phyloP scores from a whole-genome alignment of 2,888 invertebrate genomes.

The Periphyllus acericola region DNA sequence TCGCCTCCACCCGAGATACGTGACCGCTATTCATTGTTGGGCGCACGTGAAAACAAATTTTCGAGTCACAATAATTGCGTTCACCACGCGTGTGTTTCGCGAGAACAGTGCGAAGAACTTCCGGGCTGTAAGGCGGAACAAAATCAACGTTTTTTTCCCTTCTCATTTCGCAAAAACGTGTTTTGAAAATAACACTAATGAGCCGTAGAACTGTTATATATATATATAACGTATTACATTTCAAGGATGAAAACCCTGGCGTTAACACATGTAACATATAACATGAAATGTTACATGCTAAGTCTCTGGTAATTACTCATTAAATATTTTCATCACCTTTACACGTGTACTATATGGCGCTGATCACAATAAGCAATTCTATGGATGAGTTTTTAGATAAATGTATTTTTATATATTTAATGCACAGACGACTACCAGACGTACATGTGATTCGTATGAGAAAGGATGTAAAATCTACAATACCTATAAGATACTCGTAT shows the following conservation, averaged over 20 bases:
- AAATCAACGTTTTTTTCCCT: constrained; percentile 7
- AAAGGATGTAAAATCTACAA: too few relatives aligned
- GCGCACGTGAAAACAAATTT: constrained; percentile 51
- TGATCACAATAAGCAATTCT: too few relatives aligned
- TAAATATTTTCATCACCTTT: not conserved
- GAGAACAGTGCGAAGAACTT: not conserved
- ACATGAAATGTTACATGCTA: too few relatives aligned
- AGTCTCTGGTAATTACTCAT: not conserved
- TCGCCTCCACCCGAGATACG: constrained; percentile 24
- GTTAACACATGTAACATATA: too few relatives aligned
- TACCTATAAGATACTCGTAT: too few relatives aligned
- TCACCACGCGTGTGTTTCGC: not conserved
- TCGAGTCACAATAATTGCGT: constrained; percentile 21
- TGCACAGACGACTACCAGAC: too few relatives aligned
- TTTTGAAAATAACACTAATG: constrained; percentile 26
- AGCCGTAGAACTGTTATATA: not conserved
- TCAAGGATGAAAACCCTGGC: too few relatives aligned
- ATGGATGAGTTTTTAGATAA: too few relatives aligned
- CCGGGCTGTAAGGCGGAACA: not conserved
- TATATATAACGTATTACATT: not conserved
- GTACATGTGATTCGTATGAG: too few relatives aligned
- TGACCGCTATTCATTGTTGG: constrained; percentile 57
- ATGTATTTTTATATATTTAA: too few relatives aligned
- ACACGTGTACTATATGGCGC: too few relatives aligned
- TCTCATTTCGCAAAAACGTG: not conserved